These are phyloP conservation scores for Lepilemur septentrionalis DNA, from an alignment of 2,797 vertebrate genomes.

Conservation along the genomic window DNA sequence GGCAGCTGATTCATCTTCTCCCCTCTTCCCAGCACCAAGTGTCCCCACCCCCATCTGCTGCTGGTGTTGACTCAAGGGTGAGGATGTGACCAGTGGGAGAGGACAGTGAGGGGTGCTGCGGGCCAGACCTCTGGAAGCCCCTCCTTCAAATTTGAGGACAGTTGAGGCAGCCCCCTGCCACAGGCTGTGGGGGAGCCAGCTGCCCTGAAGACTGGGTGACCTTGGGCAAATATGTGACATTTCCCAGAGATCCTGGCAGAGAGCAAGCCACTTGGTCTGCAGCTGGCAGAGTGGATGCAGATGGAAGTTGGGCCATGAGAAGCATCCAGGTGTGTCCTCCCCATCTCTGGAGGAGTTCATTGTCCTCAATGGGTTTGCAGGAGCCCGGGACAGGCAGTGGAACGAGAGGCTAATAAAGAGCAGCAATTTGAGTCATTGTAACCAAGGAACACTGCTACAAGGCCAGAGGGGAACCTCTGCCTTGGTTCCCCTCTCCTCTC, in stretches of 20 bases:
- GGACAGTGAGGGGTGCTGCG: neutral
- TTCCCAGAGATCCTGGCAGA: slow-evolving; percentile 23
- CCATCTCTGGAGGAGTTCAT: neutral
- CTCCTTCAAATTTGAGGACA: slow-evolving; percentile 20
- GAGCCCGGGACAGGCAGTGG: neutral
- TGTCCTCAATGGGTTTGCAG: neutral
- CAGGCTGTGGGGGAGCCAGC: neutral
- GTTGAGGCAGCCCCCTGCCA: neutral
- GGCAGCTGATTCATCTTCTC: neutral
- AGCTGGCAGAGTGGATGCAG: neutral
- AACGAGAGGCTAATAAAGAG: neutral
- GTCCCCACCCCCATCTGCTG: neutral
- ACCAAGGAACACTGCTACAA: neutral
- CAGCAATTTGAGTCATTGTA: neutral
- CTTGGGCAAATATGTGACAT: slow-evolving; percentile 43
- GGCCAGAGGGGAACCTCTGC: neutral
- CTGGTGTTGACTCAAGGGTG: neutral
- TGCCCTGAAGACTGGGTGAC: slow-evolving; percentile 53
- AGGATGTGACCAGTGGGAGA: neutral
- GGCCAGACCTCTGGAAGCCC: neutral
- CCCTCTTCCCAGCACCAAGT: neutral
- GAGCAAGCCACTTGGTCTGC: neutral
- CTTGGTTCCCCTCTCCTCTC: no score
- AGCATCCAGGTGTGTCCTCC: neutral
- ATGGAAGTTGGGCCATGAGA: neutral